Evolutionary conservation across 2,888 invertebrate genomes (phyloP).

Genomic region (Eulithis testata): DNA sequence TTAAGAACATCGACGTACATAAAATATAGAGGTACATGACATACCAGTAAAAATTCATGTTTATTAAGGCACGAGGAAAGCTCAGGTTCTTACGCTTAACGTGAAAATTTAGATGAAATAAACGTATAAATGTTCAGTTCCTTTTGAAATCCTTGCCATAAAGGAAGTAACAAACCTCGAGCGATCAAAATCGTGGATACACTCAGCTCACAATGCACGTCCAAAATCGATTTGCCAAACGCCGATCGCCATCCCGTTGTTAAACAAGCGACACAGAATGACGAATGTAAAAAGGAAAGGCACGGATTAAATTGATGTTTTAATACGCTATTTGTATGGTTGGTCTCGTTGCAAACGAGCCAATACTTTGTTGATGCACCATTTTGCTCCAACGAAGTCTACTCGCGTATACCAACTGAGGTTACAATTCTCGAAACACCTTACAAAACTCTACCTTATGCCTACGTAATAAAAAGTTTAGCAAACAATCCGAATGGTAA

Average conservation of each 20-base stretch:
- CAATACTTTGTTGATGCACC: slow-evolving; percentile 59
- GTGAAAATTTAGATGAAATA: not conserved
- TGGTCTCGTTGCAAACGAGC: slow-evolving; percentile 61
- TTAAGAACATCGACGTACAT: not conserved
- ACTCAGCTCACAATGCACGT: slow-evolving; percentile 61
- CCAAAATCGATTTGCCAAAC: slow-evolving; percentile 68
- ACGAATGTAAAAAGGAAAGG: slow-evolving; percentile 79
- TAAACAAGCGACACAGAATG: slow-evolving; percentile 69
- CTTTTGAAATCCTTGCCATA: not conserved
- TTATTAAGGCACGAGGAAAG: too few species aligned
- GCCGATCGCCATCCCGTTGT: slow-evolving; percentile 74
- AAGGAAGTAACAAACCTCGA: slow-evolving; percentile 24
- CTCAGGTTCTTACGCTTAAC: too few species aligned
- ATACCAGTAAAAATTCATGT: too few species aligned
- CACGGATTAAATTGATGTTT: slow-evolving; percentile 62
- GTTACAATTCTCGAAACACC: slow-evolving; percentile 31
- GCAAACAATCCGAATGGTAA: slow-evolving; percentile 22
- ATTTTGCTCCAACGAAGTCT: slow-evolving; percentile 60
- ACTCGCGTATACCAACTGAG: slow-evolving; percentile 58
- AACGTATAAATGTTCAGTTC: not conserved
- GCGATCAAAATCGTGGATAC: slow-evolving; percentile 44
- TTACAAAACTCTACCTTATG: slow-evolving; percentile 29
- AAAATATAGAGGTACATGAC: not conserved
- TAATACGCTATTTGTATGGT: slow-evolving; percentile 76
- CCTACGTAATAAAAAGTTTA: slow-evolving; percentile 27